Evolutionary conservation across 2,113 vertebrate genomes (phyloP).

Genomic region (Actinemys pallida): DNA sequence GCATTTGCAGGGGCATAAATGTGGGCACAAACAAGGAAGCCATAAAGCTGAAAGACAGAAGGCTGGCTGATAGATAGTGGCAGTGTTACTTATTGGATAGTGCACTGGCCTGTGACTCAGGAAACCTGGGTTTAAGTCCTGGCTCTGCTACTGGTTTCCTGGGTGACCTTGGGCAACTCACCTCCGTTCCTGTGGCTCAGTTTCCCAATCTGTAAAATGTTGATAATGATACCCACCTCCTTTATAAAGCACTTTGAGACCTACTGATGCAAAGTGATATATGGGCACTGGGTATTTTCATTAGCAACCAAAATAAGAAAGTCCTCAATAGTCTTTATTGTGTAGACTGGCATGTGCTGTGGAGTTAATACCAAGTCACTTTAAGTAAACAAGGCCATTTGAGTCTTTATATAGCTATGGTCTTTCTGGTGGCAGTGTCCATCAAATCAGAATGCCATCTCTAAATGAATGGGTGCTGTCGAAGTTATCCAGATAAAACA

Average conservation of each 20-base stretch:
- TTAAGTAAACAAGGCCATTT: background rate
- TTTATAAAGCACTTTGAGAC: background rate
- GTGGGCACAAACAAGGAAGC: background rate
- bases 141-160: background rate
- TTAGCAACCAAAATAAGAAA: background rate
- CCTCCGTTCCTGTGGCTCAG: background rate
- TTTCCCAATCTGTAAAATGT: background rate
- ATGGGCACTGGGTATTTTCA: rapidly evolving
- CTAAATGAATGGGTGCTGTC: rapidly evolving
- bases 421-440: background rate
- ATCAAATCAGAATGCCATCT: background rate
- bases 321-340: background rate
- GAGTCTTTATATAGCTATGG: background rate
- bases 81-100: rapidly evolving
- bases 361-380: background rate
- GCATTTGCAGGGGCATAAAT: background rate
- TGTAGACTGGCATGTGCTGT: background rate
- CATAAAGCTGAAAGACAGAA: background rate
- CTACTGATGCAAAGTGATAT: background rate
- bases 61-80: background rate
- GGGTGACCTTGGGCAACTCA: background rate
- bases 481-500: background rate
- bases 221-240: background rate
- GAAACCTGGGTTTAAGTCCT: background rate
- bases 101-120: rapidly evolving